Evolutionary conservation across 2,888 invertebrate genomes (phyloP).

Genomic region (Rhynchonema sp.): DNA sequence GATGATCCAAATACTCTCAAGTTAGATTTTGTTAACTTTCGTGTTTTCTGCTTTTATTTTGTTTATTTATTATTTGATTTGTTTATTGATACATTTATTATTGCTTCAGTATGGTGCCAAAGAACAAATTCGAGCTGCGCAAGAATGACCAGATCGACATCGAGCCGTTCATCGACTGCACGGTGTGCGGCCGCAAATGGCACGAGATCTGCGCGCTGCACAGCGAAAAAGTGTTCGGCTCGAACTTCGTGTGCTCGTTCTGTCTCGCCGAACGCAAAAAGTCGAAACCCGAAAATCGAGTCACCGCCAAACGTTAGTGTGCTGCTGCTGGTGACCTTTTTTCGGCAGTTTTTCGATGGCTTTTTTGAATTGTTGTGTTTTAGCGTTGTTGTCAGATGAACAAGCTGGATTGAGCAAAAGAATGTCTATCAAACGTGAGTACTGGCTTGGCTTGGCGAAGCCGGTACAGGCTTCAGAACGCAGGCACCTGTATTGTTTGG

Average conservation of each 20-base stretch:
- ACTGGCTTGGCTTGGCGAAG: too few species aligned
- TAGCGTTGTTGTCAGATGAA: not conserved
- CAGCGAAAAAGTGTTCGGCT: conserved; percentile 63
- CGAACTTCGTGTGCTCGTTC: conserved; percentile 71
- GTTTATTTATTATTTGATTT: not conserved
- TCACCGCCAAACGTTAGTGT: conserved; percentile 60
- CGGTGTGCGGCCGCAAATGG: conserved; percentile 84
- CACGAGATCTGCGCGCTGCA: conserved; percentile 95
- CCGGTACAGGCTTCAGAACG: too few species aligned
- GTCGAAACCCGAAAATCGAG: conserved; percentile 90
- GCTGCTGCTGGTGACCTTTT: not conserved
- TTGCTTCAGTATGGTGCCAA: conserved; percentile 61
- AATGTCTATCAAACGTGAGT: too few species aligned
- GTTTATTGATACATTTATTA: not conserved
- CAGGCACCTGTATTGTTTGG: too few species aligned
- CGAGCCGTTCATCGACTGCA: conserved; percentile 72
- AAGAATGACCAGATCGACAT: conserved; percentile 94
- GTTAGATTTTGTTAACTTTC: conserved; percentile 52
- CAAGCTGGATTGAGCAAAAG: not conserved
- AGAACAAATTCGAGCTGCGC: conserved; percentile 89
- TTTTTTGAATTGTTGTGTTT: not conserved
- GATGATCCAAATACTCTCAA: conserved; percentile 81
- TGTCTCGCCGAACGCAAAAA: conserved; percentile 60
- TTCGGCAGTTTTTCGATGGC: not conserved
- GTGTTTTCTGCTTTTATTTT: too few species aligned